Base-by-base conservation (phyloP, 2,113 vertebrate species). In the Sclerurus mexicanus region DNA sequence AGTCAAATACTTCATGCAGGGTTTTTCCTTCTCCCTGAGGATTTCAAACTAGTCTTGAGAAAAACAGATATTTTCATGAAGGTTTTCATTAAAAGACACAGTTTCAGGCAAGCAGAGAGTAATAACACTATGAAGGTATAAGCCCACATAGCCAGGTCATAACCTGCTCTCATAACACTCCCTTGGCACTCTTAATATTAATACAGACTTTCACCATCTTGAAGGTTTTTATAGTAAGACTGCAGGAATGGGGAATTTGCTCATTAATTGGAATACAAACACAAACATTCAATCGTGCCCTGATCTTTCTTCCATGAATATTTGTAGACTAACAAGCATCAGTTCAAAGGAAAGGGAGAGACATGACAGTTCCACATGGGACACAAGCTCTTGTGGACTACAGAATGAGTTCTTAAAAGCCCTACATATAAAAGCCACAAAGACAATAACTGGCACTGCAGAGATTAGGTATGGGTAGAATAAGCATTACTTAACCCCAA, bases 191-290 rank as follows among this genome's bases (percentile, higher is more conserved):
- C 37, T 75, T 49, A 69, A 28, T 46, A 42, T 40, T 53, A 74
- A 84, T 10, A 69, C 13, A 33, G 15, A 14, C 2, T n/a, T 22
- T 33, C 10, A 24, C 8, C 37, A 1, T 39, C 35, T 49, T 40
- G 6, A 60, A 66, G 28, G 1, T 53, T 85, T 58, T 66, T 39
- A 1, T 16, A 40, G 6, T 12, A 74, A 58, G 8, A 71, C 46
- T 0, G 0, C 8, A 4, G 10, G 28, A 28, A 69, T 62, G 24
- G 9, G 4, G 9, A 50, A 67, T 56, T 77, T 64, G 17, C 10
- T 77, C 6, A 37, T 73, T 73, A 91, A 56, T 21, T 84, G 6
- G 17, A 74, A 73, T 52, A 59, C 35, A 71, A 85, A 49, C 30
- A 85, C 46, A 67, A 91, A 90, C 31, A 80, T 20, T 58, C 27